phyloP scores from a whole-genome alignment of 2,113 vertebrate genomes.

The Platysteira castanea region DNA sequence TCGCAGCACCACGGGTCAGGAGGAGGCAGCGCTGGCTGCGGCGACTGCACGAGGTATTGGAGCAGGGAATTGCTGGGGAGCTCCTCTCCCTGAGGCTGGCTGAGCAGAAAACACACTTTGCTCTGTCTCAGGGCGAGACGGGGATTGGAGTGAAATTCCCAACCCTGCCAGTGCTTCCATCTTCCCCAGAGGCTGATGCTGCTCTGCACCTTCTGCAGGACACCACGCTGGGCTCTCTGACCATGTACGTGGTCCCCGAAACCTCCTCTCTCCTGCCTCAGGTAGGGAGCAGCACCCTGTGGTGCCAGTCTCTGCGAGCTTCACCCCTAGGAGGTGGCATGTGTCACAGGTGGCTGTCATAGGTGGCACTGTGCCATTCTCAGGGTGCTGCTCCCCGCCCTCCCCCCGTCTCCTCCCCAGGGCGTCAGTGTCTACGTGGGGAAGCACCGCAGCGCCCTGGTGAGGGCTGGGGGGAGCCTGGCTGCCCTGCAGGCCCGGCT shows the following conservation, averaged over 20 bases:
- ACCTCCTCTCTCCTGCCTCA: constrained; percentile 79
- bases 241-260: constrained; percentile 83
- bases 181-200: constrained; percentile 78
- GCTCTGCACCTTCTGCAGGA: constrained; percentile 75
- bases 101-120: not conserved
- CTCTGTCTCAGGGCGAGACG: rapidly evolving
- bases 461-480: constrained; percentile 56
- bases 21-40: constrained; percentile 80
- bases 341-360: not conserved
- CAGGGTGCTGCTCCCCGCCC: not conserved
- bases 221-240: constrained; percentile 78
- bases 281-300: constrained; percentile 62
- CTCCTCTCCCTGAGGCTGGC: not conserved
- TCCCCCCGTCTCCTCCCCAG: constrained; percentile 49
- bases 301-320: rapidly evolving
- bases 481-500: constrained; percentile 68
- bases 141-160: not conserved
- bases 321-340: rapidly evolving
- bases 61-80: not conserved
- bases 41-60: constrained; percentile 71
- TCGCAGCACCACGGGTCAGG: constrained; percentile 79
- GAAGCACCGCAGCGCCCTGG: constrained; percentile 79
- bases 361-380: not conserved
- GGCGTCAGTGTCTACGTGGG: constrained; percentile 80
- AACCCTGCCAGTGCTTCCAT: not conserved